phyloP scores from a whole-genome alignment of 30 jellyfish, hydroid and myxozoan species.

The Mastigias papua region DNA sequence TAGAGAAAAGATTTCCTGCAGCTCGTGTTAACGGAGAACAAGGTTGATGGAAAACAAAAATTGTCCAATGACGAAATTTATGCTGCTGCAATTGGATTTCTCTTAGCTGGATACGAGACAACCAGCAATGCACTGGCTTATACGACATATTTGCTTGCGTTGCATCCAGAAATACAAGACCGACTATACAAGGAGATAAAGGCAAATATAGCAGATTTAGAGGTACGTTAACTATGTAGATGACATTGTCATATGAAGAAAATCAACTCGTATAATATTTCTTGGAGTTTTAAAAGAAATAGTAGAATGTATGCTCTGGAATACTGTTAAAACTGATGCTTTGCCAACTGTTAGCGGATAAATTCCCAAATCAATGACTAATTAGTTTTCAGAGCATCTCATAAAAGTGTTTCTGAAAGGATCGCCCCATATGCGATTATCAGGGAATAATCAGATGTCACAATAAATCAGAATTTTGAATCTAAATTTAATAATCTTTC shows the following conservation, averaged over 20 bases:
- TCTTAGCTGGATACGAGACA: slow-evolving; percentile 68
- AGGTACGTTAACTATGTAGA: slow-evolving; percentile 7
- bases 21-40: slow-evolving; percentile 39
- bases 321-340: too few relatives aligned
- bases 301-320: not conserved
- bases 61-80: slow-evolving; percentile 54
- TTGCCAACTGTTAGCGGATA: not conserved
- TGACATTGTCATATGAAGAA: not conserved
- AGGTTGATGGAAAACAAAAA: slow-evolving; percentile 54
- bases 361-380: not conserved
- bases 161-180: slow-evolving; percentile 66
- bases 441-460: too few relatives aligned
- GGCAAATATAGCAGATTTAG: slow-evolving; percentile 6
- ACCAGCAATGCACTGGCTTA: slow-evolving; percentile 59
- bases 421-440: too few relatives aligned
- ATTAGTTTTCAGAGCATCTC: too few relatives aligned
- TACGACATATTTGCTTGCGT: slow-evolving; percentile 57
- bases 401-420: too few relatives aligned
- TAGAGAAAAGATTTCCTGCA: slow-evolving; percentile 67
- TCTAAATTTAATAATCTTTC: too few relatives aligned
- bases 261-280: not conserved
- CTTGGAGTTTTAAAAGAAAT: too few relatives aligned
- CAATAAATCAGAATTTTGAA: too few relatives aligned
- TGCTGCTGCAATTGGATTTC: slow-evolving; percentile 48
- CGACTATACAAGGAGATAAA: slow-evolving; percentile 53